Base-by-base conservation (phyloP, 92 coral and sea anemone species). In the Scolanthus callimorphus region DNA sequence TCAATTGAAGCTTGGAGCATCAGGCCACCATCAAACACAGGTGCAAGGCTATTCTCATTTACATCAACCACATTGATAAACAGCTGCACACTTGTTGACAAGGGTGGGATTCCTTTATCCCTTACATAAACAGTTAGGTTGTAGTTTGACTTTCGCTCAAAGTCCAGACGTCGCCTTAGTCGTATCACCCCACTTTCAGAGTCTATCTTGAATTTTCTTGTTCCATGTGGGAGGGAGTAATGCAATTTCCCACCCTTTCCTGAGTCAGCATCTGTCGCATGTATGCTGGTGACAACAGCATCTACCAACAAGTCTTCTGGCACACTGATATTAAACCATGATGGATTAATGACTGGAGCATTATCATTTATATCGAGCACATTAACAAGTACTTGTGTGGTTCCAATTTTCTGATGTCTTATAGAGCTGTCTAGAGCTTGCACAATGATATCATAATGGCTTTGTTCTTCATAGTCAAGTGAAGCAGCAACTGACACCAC, bases 361-460 rank as follows among this genome's bases (percentile, higher is more conserved):
- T 88, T 92, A 62, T 92, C 96, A 57, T 92, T 92, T 1, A 82
- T 25, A 55, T 92, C 98, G 26, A 84, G 26, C 10, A 92, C 49
- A 30, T 67, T 71, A 29, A 92, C 65, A 70, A 38, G 62, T 6
- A 84, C 84, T n/a, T 37, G 64, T 24, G 89, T 66, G 41, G 51
- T 55, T 8, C 78, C 43, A 27, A 66, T 57, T 46, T 62, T 78
- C 67, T 81, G 90, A 29, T 80, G 55, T 12, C 57, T 73, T 24
- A 25, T 39, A 20, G 96, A 77, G 41, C 76, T 71, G 59, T 89
- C 96, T 29, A 88, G 49, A 26, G 98, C 98, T 53, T 84, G 88
- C 4, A 84, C 96, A 51, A 64, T 68, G 29, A 92, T 69, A 53
- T 24, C 58, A 49, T 71, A 92, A 37, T 37, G 45, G 37, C 60